These are phyloP conservation scores for Misgurnus anguillicaudatus DNA, from an alignment of 2,113 vertebrate genomes.

Conservation along the genomic window DNA sequence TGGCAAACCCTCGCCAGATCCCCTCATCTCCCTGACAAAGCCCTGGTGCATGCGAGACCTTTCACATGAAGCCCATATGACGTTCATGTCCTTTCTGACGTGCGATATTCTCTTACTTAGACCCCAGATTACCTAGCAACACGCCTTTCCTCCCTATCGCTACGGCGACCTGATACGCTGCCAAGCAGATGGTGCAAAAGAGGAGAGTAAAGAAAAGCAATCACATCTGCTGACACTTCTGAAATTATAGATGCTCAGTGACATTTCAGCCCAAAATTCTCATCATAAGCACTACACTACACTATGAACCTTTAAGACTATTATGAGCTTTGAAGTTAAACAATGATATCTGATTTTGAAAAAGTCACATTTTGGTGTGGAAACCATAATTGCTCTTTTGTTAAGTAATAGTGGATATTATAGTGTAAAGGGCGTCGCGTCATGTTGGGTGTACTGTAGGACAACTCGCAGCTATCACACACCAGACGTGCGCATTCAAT, in stretches of 20 bases:
- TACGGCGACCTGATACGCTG: conserved; percentile 53
- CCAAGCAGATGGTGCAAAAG: conserved; percentile 48
- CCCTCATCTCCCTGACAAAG: conserved; percentile 39
- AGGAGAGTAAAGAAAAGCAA: neutral
- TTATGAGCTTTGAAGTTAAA: no score
- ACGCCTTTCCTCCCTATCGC: conserved; percentile 24
- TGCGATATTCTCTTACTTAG: conserved; percentile 23
- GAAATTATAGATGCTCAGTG: neutral
- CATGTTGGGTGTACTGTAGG: no score
- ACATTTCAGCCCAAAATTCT: neutral
- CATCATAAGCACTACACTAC: no score
- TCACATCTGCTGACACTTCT: neutral
- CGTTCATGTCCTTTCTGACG: conserved; percentile 44
- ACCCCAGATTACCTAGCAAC: conserved; percentile 59
- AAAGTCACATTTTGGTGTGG: no score
- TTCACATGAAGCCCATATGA: conserved; percentile 31
- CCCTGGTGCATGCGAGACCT: conserved; percentile 3
- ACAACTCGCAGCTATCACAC: no score
- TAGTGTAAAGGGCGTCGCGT: no score
- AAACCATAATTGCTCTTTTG: no score
- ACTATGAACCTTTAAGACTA: no score
- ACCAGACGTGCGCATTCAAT: no score
- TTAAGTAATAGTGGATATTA: no score
- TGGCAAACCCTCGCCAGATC: neutral
- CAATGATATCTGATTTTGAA: no score